Evolutionary conservation across 2,113 vertebrate genomes (phyloP).

Genomic region (Aplodontia rufa): DNA sequence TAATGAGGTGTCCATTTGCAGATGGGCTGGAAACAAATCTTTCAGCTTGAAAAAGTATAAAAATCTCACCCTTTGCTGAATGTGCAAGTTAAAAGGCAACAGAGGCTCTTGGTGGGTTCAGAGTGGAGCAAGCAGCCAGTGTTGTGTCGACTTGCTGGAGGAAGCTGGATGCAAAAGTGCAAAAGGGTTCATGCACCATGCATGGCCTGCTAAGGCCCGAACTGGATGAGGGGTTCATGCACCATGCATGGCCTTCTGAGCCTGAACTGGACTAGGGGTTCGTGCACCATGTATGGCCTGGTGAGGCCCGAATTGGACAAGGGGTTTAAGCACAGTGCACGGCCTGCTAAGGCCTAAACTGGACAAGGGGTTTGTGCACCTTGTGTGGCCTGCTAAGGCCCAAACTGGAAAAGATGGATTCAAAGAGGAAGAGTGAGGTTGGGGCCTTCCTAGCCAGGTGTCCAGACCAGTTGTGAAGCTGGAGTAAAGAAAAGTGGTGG

Average conservation of each 20-base stretch:
- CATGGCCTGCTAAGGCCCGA: no score
- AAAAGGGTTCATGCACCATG: neutral
- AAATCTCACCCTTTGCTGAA: neutral
- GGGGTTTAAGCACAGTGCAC: neutral
- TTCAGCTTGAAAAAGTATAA: neutral
- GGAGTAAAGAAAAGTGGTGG: neutral
- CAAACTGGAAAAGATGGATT: rapidly evolving
- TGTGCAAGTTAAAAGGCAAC: neutral
- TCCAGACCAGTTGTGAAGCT: neutral
- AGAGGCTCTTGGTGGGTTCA: neutral
- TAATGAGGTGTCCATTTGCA: neutral
- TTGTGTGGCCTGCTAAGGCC: no score
- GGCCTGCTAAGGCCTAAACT: no score
- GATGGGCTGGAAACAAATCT: neutral
- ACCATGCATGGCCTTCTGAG: no score
- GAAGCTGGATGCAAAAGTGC: neutral
- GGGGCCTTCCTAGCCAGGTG: neutral
- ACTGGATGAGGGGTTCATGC: no score
- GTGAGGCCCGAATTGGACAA: no score
- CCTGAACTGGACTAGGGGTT: no score
- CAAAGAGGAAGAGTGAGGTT: neutral
- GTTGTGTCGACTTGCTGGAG: neutral
- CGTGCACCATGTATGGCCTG: no score
- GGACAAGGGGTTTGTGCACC: no score
- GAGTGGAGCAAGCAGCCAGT: neutral